A percentile compares a stretch with the other conserved stretches of the same genome.
These are phyloP conservation scores for Drosophila albomicans DNA, from an alignment of 1,140 invertebrate genomes.

Conservation along the genomic window DNA sequence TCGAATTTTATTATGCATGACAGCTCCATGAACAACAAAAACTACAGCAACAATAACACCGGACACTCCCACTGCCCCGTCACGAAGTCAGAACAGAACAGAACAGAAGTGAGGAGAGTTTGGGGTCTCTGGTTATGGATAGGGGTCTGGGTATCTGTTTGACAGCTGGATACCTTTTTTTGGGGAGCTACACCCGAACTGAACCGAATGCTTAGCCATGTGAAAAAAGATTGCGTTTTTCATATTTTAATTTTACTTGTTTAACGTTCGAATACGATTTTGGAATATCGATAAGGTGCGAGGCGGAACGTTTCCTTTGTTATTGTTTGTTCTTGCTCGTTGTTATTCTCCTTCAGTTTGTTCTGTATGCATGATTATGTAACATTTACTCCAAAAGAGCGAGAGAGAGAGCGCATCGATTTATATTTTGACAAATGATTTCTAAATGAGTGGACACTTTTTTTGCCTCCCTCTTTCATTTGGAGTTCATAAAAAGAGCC, in stretches of 20 bases:
- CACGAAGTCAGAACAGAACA: slow-evolving; percentile 47
- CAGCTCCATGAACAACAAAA: slow-evolving; percentile 65
- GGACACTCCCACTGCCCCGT: slow-evolving; percentile 68
- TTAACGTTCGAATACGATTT: slow-evolving; percentile 73
- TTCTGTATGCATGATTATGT: slow-evolving; percentile 72
- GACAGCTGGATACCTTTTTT: slow-evolving; percentile 61
- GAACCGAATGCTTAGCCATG: slow-evolving; percentile 72
- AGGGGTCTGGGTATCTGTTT: slow-evolving; percentile 65
- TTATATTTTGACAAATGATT: slow-evolving; percentile 83
- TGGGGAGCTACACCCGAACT: slow-evolving; percentile 4
- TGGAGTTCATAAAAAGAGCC: slow-evolving; percentile 56
- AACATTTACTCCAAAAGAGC: slow-evolving; percentile 53
- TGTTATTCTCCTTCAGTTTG: slow-evolving; percentile 15
- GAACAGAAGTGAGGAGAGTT: background rate
- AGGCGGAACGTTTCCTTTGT: slow-evolving; percentile 68
- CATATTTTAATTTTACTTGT: slow-evolving; percentile 82
- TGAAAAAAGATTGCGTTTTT: slow-evolving; percentile 83
- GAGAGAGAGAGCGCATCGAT: slow-evolving; percentile 58
- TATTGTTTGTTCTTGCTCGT: slow-evolving; percentile 37
- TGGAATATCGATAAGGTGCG: slow-evolving; percentile 79
- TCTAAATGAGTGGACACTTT: slow-evolving; percentile 79
- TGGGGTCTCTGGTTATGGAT: slow-evolving; percentile 28
- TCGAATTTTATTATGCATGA: slow-evolving; percentile 83
- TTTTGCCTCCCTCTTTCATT: slow-evolving; percentile 17
- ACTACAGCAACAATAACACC: slow-evolving; percentile 58